Conservation (phyloP, 2,797 vertebrate genomes). For the Sebastes cheni region DNA sequence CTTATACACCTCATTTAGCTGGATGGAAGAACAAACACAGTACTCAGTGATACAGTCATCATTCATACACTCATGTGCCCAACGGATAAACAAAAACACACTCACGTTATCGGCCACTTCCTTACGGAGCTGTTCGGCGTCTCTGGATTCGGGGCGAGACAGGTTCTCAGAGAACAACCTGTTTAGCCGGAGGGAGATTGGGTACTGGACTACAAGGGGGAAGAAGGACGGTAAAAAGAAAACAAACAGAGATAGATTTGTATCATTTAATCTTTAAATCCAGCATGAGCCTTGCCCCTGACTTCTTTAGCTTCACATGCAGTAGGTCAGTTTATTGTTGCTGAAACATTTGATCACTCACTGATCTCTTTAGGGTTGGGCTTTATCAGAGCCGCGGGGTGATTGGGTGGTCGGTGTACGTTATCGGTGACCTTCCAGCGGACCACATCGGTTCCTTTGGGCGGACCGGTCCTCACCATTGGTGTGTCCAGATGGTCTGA, state of each 20-base stretch:
- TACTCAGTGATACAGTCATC: neutral
- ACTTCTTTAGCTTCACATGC: neutral
- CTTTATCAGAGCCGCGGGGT: slow-evolving; percentile 74
- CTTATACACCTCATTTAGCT: slow-evolving; percentile 93
- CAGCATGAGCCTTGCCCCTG: neutral
- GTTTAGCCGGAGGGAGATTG: slow-evolving; percentile 90
- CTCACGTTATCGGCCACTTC: slow-evolving; percentile 93
- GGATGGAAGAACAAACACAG: slow-evolving; percentile 36
- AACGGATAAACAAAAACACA: neutral
- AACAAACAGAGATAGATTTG: neutral
- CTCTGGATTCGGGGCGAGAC: slow-evolving; percentile 83
- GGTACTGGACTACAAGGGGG: slow-evolving; percentile 78
- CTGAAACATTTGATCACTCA: slow-evolving; percentile 71
- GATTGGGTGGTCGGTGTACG: slow-evolving; percentile 82
- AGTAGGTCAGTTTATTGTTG: neutral
- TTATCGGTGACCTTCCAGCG: slow-evolving; percentile 97
- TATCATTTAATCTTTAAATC: neutral
- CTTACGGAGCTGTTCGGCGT: slow-evolving; percentile 86
- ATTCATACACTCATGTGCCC: neutral
- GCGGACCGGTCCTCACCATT: slow-evolving; percentile 89
- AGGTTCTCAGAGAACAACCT: slow-evolving; percentile 89
- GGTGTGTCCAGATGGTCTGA: slow-evolving; percentile 94
- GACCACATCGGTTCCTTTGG: slow-evolving; percentile 89
- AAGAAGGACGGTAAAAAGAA: neutral
- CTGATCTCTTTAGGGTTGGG: slow-evolving; percentile 88